phyloP scores from a whole-genome alignment of 2,797 vertebrate species.

The Tokudaia muenninki region DNA sequence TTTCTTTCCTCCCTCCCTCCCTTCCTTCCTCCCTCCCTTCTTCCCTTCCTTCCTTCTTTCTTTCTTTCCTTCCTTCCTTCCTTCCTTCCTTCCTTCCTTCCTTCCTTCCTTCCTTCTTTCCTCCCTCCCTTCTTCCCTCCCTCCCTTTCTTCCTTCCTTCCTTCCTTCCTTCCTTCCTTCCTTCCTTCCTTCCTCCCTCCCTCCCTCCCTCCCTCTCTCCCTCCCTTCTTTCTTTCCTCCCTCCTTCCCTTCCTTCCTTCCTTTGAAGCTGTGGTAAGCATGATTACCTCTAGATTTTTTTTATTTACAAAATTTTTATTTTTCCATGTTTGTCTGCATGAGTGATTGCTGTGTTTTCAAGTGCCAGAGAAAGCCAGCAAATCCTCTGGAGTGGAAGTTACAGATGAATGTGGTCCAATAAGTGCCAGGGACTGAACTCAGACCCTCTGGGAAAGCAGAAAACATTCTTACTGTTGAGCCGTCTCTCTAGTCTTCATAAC shows the following conservation, averaged over 20 bases:
- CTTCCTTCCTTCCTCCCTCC: background rate
- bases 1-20: too few species aligned
- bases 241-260: background rate
- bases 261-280: background rate
- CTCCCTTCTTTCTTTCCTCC: too few species aligned
- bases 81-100: too few species aligned
- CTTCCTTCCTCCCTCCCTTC: fast-evolving
- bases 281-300: background rate
- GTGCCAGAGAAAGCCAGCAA: background rate
- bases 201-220: fast-evolving
- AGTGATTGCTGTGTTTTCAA: background rate
- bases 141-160: too few species aligned
- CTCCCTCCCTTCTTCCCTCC: too few species aligned
- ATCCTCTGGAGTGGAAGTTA: background rate
- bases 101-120: too few species aligned
- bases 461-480: background rate
- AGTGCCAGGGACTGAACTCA: background rate
- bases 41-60: too few species aligned
- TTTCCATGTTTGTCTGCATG: background rate
- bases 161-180: background rate
- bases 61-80: too few species aligned
- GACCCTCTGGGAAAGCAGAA: background rate
- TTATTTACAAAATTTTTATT: background rate
- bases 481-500: too few species aligned
- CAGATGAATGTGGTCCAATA: background rate